These are phyloP conservation scores for Varecia variegata DNA, from an alignment of 2,797 vertebrate species.

Conservation along the genomic window DNA sequence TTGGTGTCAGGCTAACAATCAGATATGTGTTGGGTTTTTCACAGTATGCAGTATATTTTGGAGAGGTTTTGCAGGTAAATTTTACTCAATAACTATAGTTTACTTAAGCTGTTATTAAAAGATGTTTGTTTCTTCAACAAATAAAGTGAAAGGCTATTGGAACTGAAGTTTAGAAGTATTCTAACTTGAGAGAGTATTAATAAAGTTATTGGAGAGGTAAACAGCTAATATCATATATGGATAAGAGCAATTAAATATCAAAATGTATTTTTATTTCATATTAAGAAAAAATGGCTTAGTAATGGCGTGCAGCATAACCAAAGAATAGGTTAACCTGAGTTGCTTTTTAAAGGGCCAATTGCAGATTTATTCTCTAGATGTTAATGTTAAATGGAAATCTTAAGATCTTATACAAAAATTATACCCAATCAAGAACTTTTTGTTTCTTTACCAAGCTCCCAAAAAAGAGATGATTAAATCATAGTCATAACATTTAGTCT, in stretches of 20 bases:
- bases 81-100: not conserved
- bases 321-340: not conserved
- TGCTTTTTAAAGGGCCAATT: not conserved
- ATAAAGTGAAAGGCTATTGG: not conserved
- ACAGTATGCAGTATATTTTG: not conserved
- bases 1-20: not conserved
- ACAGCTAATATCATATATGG: not conserved
- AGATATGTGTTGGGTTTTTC: not conserved
- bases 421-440: not conserved
- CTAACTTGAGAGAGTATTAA: not conserved
- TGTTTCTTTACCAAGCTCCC: not conserved
- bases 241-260: not conserved
- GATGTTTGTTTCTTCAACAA: not conserved
- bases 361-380: not conserved
- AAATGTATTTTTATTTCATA: not conserved
- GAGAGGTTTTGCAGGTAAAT: not conserved
- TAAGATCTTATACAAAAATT: not conserved
- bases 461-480: not conserved
- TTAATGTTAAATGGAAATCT: not conserved
- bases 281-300: not conserved
- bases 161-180: not conserved
- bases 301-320: not conserved
- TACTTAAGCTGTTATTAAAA: constrained; percentile 20
- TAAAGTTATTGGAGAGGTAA: not conserved
- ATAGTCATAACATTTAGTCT: not conserved